phyloP scores from a whole-genome alignment of 2,888 invertebrate genomes.

The Polymixis lichenea region DNA sequence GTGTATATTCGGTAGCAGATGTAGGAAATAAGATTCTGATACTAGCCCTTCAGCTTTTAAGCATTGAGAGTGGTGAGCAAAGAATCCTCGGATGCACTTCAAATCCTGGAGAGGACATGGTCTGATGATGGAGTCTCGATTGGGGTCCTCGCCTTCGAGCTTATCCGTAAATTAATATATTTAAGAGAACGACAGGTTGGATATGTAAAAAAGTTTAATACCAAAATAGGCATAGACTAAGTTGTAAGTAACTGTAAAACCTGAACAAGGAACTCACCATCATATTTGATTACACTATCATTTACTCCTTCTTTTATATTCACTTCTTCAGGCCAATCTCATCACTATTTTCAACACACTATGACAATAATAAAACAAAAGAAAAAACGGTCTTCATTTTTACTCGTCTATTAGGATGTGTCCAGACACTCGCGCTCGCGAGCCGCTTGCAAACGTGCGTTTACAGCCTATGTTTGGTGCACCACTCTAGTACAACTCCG shows the following conservation, averaged over 20 bases:
- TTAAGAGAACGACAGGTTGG: background rate
- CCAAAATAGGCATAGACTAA: no score
- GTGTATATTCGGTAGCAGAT: conserved; percentile 7
- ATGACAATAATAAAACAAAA: conserved; percentile 1
- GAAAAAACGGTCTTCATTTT: conserved; percentile 14
- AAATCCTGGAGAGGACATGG: conserved; percentile 62
- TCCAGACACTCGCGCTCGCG: no score
- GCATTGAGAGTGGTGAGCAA: conserved; percentile 59
- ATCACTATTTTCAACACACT: background rate
- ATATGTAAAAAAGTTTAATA: background rate
- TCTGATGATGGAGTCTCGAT: conserved; percentile 29
- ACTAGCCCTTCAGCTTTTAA: conserved; percentile 44
- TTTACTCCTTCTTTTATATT: background rate
- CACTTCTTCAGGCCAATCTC: background rate
- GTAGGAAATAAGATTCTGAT: conserved; percentile 58
- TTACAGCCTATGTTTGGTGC: no score
- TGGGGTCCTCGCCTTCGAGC: background rate
- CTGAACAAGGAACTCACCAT: conserved; percentile 27
- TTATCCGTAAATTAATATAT: background rate
- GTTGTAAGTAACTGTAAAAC: no score
- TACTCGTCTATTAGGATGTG: background rate
- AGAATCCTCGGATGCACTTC: conserved; percentile 62
- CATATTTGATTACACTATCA: background rate
- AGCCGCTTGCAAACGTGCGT: no score
- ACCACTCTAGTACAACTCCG: no score